Conservation (phyloP, 2,888 invertebrate genomes). For the Rhimphoctona megacephalus region DNA sequence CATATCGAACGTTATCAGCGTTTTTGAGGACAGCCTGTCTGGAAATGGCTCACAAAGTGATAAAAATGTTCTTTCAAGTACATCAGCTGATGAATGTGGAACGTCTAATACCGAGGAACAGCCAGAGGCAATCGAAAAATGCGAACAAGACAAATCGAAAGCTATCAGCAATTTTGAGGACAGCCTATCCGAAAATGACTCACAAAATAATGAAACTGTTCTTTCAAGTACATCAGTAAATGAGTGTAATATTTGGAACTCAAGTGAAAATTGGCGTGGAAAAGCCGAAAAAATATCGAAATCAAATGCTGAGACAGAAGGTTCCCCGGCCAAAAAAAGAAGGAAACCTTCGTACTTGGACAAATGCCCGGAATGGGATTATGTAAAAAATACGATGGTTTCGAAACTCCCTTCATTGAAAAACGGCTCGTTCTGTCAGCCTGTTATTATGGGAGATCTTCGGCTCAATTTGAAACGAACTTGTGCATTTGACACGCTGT, state of each 20-base stretch:
- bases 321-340: conserved; percentile 43
- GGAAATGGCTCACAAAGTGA: too few species aligned
- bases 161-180: too few species aligned
- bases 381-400: conserved; percentile 53
- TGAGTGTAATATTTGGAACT: conserved; percentile 53
- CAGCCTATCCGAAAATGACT: too few species aligned
- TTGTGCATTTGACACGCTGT: conserved; percentile 58
- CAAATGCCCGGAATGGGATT: conserved; percentile 63
- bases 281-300: conserved; percentile 24
- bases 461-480: conserved; percentile 55
- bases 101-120: too few species aligned
- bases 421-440: conserved; percentile 54
- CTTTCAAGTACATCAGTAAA: conserved; percentile 14
- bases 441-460: conserved; percentile 41
- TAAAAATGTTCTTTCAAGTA: too few species aligned
- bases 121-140: too few species aligned
- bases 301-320: background rate
- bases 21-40: too few species aligned
- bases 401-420: conserved; percentile 45
- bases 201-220: too few species aligned
- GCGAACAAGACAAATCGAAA: too few species aligned
- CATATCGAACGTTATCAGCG: too few species aligned
- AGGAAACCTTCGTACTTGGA: conserved; percentile 59
- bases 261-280: conserved; percentile 59
- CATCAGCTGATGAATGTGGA: too few species aligned